phyloP scores from a whole-genome alignment of 2,888 invertebrate genomes.

The Acanthosepion esculentum region DNA sequence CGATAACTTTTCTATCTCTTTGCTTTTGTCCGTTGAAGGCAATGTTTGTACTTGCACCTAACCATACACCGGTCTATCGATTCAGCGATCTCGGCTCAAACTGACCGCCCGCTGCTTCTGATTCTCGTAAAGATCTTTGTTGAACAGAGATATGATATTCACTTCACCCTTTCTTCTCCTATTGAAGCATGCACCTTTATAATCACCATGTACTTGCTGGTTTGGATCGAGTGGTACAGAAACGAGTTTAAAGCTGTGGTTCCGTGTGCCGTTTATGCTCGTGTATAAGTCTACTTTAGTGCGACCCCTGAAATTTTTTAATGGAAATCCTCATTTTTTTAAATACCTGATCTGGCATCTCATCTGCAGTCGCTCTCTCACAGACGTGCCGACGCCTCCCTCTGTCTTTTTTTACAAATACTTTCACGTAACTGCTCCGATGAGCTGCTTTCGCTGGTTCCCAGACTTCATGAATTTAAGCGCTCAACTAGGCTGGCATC shows the following conservation, averaged over 20 bases:
- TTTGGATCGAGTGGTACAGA: background rate
- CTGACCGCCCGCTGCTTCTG: background rate
- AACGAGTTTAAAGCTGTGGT: background rate
- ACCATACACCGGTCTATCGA: background rate
- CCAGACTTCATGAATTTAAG: no score
- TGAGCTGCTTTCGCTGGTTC: no score
- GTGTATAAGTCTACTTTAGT: no score
- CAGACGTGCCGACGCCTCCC: no score
- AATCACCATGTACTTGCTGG: background rate
- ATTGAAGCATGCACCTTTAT: background rate
- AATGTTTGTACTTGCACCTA: background rate
- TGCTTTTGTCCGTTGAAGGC: background rate
- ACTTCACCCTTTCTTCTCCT: background rate
- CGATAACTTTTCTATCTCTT: background rate
- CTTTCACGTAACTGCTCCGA: no score
- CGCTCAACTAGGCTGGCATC: no score
- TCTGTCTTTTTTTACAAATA: no score
- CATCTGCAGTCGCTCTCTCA: no score
- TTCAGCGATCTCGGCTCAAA: background rate
- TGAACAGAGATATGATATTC: background rate
- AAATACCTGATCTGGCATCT: no score
- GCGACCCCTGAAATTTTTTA: no score
- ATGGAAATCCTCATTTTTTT: no score
- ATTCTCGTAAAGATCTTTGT: constrained; percentile 8
- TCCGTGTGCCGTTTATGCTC: background rate